A percentile compares a stretch with the other conserved stretches of the same genome.
Conservation (phyloP, 2,113 vertebrate species). For the Sinocyclocheilus maitianheensis region DNA sequence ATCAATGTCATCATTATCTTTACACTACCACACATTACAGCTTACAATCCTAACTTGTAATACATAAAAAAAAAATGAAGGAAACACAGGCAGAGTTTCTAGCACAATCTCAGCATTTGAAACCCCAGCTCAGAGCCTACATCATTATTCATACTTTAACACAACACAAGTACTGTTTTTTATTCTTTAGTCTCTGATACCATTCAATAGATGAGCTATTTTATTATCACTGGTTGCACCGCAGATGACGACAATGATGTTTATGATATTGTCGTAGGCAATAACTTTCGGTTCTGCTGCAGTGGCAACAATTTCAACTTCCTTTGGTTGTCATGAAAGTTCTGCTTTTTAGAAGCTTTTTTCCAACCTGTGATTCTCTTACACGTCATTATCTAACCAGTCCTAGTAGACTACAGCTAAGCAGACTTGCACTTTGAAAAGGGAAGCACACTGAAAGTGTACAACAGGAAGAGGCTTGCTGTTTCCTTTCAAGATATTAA, state of each 20-base stretch:
- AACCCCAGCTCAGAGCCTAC: neutral
- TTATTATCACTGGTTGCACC: neutral
- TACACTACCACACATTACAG: neutral
- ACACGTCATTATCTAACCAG: neutral
- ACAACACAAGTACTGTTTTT: neutral
- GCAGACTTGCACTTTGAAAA: neutral
- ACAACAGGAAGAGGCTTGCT: slow-evolving; percentile 1
- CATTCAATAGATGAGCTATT: slow-evolving; percentile 4
- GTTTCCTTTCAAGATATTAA: slow-evolving; percentile 1
- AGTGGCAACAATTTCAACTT: neutral
- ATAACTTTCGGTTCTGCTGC: neutral
- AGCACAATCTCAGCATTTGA: neutral
- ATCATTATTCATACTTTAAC: neutral
- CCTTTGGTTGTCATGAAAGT: neutral
- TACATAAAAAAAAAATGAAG: neutral
- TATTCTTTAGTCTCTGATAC: neutral
- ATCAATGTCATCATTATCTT: neutral
- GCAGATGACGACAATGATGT: neutral
- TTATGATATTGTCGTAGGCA: neutral
- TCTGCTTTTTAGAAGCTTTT: slow-evolving; percentile 10
- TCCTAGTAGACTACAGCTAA: neutral
- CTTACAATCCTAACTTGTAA: neutral
- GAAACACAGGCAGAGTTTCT: neutral
- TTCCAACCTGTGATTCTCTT: neutral
- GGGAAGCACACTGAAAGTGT: neutral